These are phyloP conservation scores for Lasioglossum pauxillum DNA, from an alignment of 2,888 invertebrate genomes.

Conservation along the genomic window DNA sequence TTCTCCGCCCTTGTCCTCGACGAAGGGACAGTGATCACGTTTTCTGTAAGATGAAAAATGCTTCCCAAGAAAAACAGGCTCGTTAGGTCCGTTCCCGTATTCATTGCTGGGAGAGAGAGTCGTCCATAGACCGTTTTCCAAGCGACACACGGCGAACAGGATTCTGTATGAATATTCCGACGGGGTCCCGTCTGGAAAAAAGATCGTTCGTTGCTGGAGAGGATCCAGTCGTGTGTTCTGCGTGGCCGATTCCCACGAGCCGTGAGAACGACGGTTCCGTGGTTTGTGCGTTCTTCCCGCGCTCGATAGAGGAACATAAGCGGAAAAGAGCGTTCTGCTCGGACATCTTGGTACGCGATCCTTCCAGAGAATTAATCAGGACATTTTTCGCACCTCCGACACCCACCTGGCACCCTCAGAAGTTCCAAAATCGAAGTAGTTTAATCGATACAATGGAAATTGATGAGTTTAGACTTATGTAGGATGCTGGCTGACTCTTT, in stretches of 20 bases:
- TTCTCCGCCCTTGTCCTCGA: neutral
- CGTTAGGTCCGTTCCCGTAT: conserved; percentile 21
- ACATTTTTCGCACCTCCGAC: neutral
- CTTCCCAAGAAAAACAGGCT: conserved; percentile 26
- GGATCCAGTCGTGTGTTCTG: conserved; percentile 44
- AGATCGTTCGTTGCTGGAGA: conserved; percentile 41
- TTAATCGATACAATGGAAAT: neutral
- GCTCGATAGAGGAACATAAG: conserved; percentile 66
- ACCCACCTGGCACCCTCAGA: neutral
- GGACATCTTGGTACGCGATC: conserved; percentile 24
- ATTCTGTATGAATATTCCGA: conserved; percentile 66
- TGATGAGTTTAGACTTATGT: neutral
- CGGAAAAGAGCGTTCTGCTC: conserved; percentile 56
- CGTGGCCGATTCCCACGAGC: conserved; percentile 62
- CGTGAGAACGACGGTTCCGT: conserved; percentile 68
- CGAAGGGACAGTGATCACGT: conserved; percentile 28
- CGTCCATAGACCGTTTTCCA: conserved; percentile 21
- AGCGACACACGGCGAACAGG: conserved; percentile 23
- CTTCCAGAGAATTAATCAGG: conserved; percentile 17
- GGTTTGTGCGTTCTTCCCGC: conserved; percentile 66
- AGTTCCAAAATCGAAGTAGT: neutral
- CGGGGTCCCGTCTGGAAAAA: conserved; percentile 58
- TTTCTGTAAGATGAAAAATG: conserved; percentile 32
- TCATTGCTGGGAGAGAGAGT: neutral
- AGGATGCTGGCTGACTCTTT: neutral